Conservation (phyloP, 2,888 invertebrate genomes). For the Oasisia sp. region DNA sequence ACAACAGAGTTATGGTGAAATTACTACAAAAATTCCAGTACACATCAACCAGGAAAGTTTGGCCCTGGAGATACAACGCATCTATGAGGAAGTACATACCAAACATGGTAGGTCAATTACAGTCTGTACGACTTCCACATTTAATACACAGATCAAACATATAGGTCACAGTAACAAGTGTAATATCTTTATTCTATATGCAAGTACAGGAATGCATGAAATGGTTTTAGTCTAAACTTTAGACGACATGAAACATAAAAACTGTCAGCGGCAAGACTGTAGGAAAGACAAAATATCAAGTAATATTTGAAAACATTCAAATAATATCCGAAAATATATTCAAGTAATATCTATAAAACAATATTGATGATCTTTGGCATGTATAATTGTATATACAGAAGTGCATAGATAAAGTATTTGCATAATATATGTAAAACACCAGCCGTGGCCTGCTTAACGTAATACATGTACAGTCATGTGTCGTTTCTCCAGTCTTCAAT, state of each 20-base stretch:
- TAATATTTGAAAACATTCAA: not conserved
- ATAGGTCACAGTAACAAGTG: too few relatives aligned
- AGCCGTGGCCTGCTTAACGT: not conserved
- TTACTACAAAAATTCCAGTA: too few relatives aligned
- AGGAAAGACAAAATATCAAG: not conserved
- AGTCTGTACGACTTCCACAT: too few relatives aligned
- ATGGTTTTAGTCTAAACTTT: not conserved
- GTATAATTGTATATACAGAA: not conserved
- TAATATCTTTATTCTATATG: not conserved
- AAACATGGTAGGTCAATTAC: too few relatives aligned
- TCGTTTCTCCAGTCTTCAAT: too few relatives aligned
- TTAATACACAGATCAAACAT: too few relatives aligned
- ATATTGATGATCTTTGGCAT: not conserved
- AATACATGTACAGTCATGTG: not conserved
- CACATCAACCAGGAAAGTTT: too few relatives aligned
- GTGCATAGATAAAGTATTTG: not conserved
- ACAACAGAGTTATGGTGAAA: too few relatives aligned
- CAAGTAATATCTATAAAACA: not conserved
- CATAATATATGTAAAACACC: not conserved
- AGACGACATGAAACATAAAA: not conserved
- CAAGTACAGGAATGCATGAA: not conserved
- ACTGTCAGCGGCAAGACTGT: not conserved
- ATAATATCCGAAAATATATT: not conserved
- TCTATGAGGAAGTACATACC: too few relatives aligned
- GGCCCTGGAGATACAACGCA: too few relatives aligned